phyloP scores from a whole-genome alignment of 2,888 invertebrate genomes.

The Chymomyza fuscimana region DNA sequence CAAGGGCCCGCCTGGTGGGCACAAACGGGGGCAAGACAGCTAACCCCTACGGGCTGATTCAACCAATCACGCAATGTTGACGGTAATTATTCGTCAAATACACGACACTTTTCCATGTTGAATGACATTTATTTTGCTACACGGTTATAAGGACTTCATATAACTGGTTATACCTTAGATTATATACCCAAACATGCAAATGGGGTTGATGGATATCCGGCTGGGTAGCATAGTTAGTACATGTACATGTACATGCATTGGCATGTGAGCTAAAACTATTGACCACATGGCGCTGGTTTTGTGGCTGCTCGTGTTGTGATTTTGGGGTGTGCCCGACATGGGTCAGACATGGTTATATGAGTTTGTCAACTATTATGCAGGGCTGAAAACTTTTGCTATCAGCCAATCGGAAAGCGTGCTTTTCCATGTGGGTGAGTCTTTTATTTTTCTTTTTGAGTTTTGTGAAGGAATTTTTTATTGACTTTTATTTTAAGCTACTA shows the following conservation, averaged over 20 bases:
- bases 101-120: slow-evolving; percentile 76
- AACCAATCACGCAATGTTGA: slow-evolving; percentile 80
- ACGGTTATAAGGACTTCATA: slow-evolving; percentile 77
- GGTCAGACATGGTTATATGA: slow-evolving; percentile 49
- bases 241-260: neutral
- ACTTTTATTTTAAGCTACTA: neutral
- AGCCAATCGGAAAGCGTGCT: slow-evolving; percentile 49
- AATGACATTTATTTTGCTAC: slow-evolving; percentile 75
- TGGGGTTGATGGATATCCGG: neutral
- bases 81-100: slow-evolving; percentile 78
- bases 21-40: slow-evolving; percentile 28
- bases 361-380: slow-evolving; percentile 66
- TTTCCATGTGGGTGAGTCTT: slow-evolving; percentile 9
- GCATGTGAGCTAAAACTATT: slow-evolving; percentile 10
- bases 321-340: slow-evolving; percentile 45
- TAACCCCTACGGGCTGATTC: slow-evolving; percentile 72
- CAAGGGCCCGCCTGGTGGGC: neutral
- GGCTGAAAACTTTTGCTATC: slow-evolving; percentile 41
- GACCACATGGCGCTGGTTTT: slow-evolving; percentile 36
- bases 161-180: slow-evolving; percentile 76
- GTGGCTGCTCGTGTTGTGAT: slow-evolving; percentile 32
- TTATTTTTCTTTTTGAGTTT: neutral
- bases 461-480: neutral
- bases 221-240: neutral
- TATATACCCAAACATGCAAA: slow-evolving; percentile 51